Percentiles rank a stretch among this genome's conserved stretches.
These are phyloP conservation scores for Patagioenas fasciata DNA, from an alignment of 2,113 vertebrate species.

Conservation along the genomic window DNA sequence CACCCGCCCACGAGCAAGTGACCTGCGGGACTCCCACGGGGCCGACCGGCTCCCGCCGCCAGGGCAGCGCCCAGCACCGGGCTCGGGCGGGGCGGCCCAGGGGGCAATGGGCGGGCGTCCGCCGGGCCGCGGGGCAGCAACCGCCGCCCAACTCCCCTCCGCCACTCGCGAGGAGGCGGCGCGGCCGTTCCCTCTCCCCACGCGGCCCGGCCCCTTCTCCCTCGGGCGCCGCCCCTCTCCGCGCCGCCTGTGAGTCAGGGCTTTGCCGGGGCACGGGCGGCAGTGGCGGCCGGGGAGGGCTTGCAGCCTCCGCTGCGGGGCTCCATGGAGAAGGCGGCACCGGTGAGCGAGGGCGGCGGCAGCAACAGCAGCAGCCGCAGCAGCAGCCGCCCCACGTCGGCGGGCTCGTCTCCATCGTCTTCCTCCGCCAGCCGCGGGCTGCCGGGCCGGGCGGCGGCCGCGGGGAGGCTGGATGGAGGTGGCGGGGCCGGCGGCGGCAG, in stretches of 20 bases:
- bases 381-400: conserved; percentile 76
- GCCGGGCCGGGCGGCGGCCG: conserved; percentile 47
- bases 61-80: background rate
- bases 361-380: conserved; percentile 71
- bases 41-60: background rate
- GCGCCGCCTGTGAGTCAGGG: conserved; percentile 66
- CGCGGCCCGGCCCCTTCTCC: conserved; percentile 51
- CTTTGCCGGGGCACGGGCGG: conserved; percentile 48
- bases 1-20: background rate
- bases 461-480: conserved; percentile 64
- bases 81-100: background rate
- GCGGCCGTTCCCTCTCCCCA: background rate
- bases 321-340: conserved; percentile 69
- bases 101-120: no score
- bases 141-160: conserved; percentile 14
- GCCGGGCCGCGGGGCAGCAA: background rate
- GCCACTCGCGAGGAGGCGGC: background rate
- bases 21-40: background rate
- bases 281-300: conserved; percentile 21
- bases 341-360: background rate
- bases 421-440: conserved; percentile 63
- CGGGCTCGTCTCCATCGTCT: conserved; percentile 65
- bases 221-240: conserved; percentile 41
- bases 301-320: background rate
- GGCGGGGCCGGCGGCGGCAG: conserved; percentile 70